These are phyloP conservation scores for Isichthys henryi DNA, from an alignment of 2,113 vertebrate genomes.

Conservation along the genomic window DNA sequence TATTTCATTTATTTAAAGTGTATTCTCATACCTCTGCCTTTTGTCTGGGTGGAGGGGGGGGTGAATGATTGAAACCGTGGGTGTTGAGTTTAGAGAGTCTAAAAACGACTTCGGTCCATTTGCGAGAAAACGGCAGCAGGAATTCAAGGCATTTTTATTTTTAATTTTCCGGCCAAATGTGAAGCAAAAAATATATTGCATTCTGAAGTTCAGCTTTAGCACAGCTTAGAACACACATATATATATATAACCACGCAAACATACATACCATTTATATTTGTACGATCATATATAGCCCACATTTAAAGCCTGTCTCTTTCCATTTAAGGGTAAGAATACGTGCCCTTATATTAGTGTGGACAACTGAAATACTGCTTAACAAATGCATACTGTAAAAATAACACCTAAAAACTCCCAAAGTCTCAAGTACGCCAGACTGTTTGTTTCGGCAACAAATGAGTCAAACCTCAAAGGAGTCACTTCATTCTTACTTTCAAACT, in stretches of 20 bases:
- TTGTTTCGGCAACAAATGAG: neutral
- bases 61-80: neutral
- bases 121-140: neutral
- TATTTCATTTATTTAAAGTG: neutral
- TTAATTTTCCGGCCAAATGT: constrained; percentile 15
- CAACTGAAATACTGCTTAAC: neutral
- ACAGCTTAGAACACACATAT: neutral
- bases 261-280: constrained; percentile 18
- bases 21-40: neutral
- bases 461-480: neutral
- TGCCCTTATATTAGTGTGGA: neutral
- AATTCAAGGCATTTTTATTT: constrained; percentile 19
- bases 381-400: neutral
- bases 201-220: constrained; percentile 13
- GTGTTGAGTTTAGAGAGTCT: neutral
- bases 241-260: neutral
- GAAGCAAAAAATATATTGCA: constrained; percentile 15
- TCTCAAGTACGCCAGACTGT: neutral
- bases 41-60: neutral
- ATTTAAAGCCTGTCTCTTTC: neutral
- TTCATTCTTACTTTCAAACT: neutral
- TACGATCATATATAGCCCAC: neutral
- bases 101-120: neutral
- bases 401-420: neutral
- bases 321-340: constrained; percentile 12